These are phyloP conservation scores for Ciona savignyi DNA, from an alignment of 23 tunicate species.

Conservation along the genomic window DNA sequence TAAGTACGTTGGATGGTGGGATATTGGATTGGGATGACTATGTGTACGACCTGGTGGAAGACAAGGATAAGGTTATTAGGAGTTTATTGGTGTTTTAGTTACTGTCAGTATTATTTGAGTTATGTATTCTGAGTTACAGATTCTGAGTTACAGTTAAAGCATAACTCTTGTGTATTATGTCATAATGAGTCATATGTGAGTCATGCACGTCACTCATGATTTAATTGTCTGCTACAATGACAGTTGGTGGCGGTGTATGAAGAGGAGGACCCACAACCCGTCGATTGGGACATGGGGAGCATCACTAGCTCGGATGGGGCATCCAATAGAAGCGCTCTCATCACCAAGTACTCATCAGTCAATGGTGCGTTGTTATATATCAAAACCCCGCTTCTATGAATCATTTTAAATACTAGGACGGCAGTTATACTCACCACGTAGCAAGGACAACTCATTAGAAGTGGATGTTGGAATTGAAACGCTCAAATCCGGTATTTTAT, in stretches of 20 bases:
- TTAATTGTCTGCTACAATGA: no score
- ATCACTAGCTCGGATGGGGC: slow-evolving; percentile 66
- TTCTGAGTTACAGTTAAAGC: no score
- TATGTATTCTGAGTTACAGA: background rate
- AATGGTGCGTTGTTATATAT: background rate
- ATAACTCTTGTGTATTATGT: no score
- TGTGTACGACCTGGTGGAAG: slow-evolving; percentile 77
- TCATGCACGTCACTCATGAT: no score
- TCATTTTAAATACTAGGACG: background rate
- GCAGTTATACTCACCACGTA: background rate
- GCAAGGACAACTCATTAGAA: slow-evolving; percentile 39
- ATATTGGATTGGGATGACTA: slow-evolving; percentile 70
- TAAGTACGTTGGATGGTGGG: slow-evolving; percentile 69
- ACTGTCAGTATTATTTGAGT: no score
- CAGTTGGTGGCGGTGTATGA: slow-evolving; percentile 75
- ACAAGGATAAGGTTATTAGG: slow-evolving; percentile 60
- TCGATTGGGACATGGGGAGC: slow-evolving; percentile 52
- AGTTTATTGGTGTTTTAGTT: background rate
- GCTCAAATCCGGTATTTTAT: slow-evolving; percentile 45
- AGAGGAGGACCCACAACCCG: slow-evolving; percentile 49
- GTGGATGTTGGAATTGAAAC: slow-evolving; percentile 55
- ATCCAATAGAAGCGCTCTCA: background rate
- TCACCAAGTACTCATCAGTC: background rate
- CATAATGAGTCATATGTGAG: no score
- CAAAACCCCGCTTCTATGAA: no score